Conservation (phyloP, 2,113 vertebrate species). For the Bufo bufo region DNA sequence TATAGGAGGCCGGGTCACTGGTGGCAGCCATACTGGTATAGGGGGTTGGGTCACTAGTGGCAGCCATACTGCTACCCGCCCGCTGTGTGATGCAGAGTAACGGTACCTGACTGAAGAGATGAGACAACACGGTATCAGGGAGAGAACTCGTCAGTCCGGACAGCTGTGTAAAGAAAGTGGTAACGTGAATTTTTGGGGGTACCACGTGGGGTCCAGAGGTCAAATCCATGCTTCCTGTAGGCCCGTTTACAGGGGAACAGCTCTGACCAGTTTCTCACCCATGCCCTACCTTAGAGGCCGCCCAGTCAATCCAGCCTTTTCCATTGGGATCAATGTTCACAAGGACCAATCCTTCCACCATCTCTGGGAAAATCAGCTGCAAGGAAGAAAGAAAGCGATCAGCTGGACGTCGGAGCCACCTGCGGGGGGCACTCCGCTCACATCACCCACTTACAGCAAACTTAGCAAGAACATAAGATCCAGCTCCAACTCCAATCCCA, state of each 20-base stretch:
- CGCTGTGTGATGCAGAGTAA: not conserved
- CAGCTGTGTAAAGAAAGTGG: constrained; percentile 68
- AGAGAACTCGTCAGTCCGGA: constrained; percentile 90
- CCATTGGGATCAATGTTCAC: constrained; percentile 95
- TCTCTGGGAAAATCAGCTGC: constrained; percentile 92
- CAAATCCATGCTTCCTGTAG: not conserved
- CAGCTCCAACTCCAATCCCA: constrained; percentile 93
- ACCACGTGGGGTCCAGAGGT: not conserved
- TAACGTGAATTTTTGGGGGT: not conserved
- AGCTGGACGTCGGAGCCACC: not conserved
- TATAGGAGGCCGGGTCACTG: not conserved
- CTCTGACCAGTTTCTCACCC: not conserved
- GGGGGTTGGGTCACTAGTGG: not conserved
- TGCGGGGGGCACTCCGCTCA: not conserved
- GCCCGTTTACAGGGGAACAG: not conserved
- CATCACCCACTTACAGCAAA: constrained; percentile 84
- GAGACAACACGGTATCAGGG: constrained; percentile 87
- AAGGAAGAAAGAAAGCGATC: not conserved
- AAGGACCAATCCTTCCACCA: constrained; percentile 94
- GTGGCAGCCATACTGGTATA: not conserved
- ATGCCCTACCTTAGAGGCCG: constrained; percentile 85
- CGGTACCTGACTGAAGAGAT: constrained; percentile 95
- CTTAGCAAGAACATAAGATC: constrained; percentile 92
- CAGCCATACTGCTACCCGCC: not conserved
- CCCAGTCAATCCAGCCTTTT: constrained; percentile 99